Base-by-base conservation (phyloP, 2,888 invertebrate genomes). In the Scaptomyza cyrtandrae region DNA sequence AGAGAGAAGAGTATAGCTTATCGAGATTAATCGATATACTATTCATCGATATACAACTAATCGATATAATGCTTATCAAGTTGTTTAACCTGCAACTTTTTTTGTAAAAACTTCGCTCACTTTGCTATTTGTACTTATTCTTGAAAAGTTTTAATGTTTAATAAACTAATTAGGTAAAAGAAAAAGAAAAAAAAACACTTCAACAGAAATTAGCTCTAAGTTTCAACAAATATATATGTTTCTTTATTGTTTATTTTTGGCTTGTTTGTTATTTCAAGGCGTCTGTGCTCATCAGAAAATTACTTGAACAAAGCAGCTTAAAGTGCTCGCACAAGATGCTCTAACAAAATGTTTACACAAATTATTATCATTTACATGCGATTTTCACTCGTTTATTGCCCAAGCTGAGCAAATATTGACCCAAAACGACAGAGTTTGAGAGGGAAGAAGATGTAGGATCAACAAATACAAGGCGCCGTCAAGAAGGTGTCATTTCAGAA, bases 281-380 rank as follows among this genome's bases (percentile, higher is more conserved):
- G 59, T 53, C 55, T 48, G 41, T 50, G 54, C n/a, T 16, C 52
- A 33, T 66, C 56, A 62, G 57, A 44, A 70, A 57, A 57, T 65
- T 59, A 54, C 56, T 52, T 46, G 59, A 56, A 37, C 59, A 41
- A 71, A 67, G 75, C 54, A 48, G 67, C 75, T 59, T 71, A 74
- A 41, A 73, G 57, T 66, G 58, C 61, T 62, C 58, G 55, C 58
- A 74, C 39, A 50, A 35, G 50, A 69, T 61, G 62, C 50, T 57
- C 41, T 41, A 16, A 10, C 58, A 50, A 60, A 56, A 43, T 83
- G 77, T 82, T 86, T 79, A 72, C 80, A 77, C 61, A 80, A 75
- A 58, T 78, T 68, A 86, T 83, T 83, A 83, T 76, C 82, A 78
- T 78, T 84, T 66, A 71, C 64, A 71, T 83, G 86, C 63, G 75